A percentile compares a stretch with the other conserved stretches of the same genome.
These are phyloP conservation scores for Tipula confusa DNA, from an alignment of 2,888 invertebrate species.

Conservation along the genomic window DNA sequence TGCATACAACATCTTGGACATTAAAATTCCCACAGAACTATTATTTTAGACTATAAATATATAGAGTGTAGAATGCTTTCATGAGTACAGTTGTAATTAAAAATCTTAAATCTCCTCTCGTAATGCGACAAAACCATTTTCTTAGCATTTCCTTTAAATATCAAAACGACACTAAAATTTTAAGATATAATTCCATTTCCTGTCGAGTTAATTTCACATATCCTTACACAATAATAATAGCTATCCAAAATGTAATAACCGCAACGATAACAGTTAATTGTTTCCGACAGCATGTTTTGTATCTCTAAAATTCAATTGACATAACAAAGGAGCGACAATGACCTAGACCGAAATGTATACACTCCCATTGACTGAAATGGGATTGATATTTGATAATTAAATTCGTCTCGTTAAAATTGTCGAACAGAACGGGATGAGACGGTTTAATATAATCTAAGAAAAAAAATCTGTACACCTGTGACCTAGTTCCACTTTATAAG, in stretches of 20 bases:
- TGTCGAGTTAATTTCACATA: neutral
- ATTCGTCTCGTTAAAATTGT: neutral
- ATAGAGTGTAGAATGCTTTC: too few relatives aligned
- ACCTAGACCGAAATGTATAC: too few relatives aligned
- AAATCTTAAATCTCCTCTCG: too few relatives aligned
- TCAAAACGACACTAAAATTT: neutral
- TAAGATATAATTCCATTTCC: neutral
- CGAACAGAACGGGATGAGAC: neutral
- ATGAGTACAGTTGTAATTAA: too few relatives aligned
- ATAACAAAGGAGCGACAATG: too few relatives aligned
- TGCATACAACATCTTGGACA: too few relatives aligned
- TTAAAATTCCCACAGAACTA: too few relatives aligned
- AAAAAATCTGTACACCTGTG: neutral
- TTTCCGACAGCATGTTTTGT: neutral
- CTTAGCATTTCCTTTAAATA: neutral
- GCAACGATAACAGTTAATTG: neutral
- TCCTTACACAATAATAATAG: neutral
- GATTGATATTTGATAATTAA: neutral
- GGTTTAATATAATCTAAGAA: neutral
- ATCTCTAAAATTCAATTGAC: neutral
- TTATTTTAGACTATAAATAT: too few relatives aligned
- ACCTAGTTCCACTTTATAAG: too few relatives aligned
- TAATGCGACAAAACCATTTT: neutral
- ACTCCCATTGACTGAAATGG: neutral
- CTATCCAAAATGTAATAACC: neutral